A percentile compares a stretch with the other conserved stretches of the same genome.
phyloP scores from a whole-genome alignment of 1,140 invertebrate species.

The Camponotus vicinus region DNA sequence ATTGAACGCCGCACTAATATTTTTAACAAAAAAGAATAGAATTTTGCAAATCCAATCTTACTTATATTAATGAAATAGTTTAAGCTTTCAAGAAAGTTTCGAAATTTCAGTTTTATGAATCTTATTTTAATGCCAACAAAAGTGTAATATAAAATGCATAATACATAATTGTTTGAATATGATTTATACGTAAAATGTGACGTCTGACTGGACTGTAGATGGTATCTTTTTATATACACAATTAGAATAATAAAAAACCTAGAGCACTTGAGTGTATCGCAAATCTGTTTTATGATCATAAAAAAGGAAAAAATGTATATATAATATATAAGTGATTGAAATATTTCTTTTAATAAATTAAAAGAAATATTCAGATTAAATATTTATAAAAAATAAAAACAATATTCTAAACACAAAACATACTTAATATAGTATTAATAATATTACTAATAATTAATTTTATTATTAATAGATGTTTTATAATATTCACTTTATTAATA shows the following conservation, averaged over 20 bases:
- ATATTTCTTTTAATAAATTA: not conserved
- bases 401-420: not conserved
- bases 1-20: not conserved
- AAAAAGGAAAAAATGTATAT: not conserved
- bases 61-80: not conserved
- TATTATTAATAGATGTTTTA: not conserved
- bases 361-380: not conserved
- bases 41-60: not conserved
- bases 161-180: not conserved
- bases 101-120: not conserved
- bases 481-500: not conserved
- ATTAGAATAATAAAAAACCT: constrained; percentile 46
- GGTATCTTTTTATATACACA: constrained; percentile 38
- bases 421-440: constrained; percentile 2
- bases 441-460: not conserved
- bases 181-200: constrained; percentile 32
- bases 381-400: too few relatives aligned
- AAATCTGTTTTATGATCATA: constrained; percentile 7
- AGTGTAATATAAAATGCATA: not conserved
- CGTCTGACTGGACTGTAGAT: not conserved
- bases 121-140: not conserved
- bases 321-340: not conserved
- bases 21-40: not conserved
- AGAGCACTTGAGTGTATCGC: not conserved
- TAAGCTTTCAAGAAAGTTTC: not conserved